Conservation (phyloP, 1,140 invertebrate species). For the Drosophila dunni region DNA sequence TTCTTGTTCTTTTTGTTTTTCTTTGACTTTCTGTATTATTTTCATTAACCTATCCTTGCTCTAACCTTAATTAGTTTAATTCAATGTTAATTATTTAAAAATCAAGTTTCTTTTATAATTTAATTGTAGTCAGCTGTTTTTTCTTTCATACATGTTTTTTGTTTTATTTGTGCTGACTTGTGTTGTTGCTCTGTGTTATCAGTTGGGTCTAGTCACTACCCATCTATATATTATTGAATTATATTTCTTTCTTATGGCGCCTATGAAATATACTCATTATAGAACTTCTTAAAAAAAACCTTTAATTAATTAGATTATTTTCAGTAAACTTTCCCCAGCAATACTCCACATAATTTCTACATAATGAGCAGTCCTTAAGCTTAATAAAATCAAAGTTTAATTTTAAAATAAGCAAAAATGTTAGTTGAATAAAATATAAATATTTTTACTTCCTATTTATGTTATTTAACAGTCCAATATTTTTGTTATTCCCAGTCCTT, state of each 20-base stretch:
- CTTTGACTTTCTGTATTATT: conserved; percentile 2
- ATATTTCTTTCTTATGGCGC: neutral
- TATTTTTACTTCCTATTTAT: too few relatives aligned
- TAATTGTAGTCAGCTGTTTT: conserved; percentile 47
- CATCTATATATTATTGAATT: conserved; percentile 41
- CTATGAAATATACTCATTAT: too few relatives aligned
- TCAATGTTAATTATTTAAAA: conserved; percentile 10
- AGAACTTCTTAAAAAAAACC: too few relatives aligned
- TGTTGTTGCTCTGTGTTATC: conserved; percentile 19
- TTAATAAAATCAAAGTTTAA: too few relatives aligned
- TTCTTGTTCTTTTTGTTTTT: conserved; percentile 5
- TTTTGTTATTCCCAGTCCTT: neutral
- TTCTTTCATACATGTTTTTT: conserved; percentile 37
- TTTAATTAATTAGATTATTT: too few relatives aligned
- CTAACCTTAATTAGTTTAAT: conserved; percentile 15
- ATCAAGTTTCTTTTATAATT: conserved; percentile 46
- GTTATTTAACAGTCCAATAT: too few relatives aligned
- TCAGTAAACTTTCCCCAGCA: too few relatives aligned
- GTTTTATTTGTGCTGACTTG: neutral
- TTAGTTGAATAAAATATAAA: too few relatives aligned
- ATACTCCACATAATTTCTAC: too few relatives aligned
- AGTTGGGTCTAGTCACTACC: conserved; percentile 43
- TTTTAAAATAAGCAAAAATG: too few relatives aligned
- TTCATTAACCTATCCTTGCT: neutral
- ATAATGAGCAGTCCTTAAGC: too few relatives aligned